phyloP scores from a whole-genome alignment of 2,797 vertebrate species.

The Pelobates cultripes region DNA sequence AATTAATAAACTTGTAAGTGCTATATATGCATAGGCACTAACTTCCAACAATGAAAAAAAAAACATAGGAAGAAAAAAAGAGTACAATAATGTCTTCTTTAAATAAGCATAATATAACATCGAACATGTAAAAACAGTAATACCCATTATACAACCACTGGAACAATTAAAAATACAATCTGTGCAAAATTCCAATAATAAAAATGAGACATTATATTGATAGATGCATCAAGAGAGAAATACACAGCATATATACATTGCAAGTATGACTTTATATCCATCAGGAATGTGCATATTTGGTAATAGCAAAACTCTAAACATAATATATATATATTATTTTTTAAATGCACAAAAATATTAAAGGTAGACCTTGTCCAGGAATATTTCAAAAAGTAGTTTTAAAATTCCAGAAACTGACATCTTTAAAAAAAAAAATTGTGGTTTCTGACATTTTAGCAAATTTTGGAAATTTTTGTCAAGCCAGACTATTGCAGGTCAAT shows the following conservation, averaged over 20 bases:
- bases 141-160: constrained; percentile 11
- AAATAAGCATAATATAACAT: constrained; percentile 19
- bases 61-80: constrained; percentile 21
- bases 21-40: too few relatives aligned
- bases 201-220: background rate
- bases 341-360: too few relatives aligned
- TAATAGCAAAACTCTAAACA: constrained; percentile 7
- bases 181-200: constrained; percentile 32
- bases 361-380: too few relatives aligned
- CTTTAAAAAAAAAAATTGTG: too few relatives aligned
- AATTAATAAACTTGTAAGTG: too few relatives aligned
- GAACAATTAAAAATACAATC: constrained; percentile 36
- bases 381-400: too few relatives aligned
- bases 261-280: constrained; percentile 3
- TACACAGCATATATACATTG: background rate
- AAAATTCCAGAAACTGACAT: too few relatives aligned
- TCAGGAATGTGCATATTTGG: constrained; percentile 40
- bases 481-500: too few relatives aligned
- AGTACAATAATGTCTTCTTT: background rate
- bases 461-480: too few relatives aligned
- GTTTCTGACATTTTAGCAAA: too few relatives aligned
- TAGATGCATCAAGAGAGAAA: background rate
- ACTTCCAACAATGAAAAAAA: background rate
- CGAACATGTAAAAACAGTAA: constrained; percentile 20
- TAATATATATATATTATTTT: too few relatives aligned